These are phyloP conservation scores for Thera obeliscata DNA, from an alignment of 2,888 invertebrate species.

Conservation along the genomic window DNA sequence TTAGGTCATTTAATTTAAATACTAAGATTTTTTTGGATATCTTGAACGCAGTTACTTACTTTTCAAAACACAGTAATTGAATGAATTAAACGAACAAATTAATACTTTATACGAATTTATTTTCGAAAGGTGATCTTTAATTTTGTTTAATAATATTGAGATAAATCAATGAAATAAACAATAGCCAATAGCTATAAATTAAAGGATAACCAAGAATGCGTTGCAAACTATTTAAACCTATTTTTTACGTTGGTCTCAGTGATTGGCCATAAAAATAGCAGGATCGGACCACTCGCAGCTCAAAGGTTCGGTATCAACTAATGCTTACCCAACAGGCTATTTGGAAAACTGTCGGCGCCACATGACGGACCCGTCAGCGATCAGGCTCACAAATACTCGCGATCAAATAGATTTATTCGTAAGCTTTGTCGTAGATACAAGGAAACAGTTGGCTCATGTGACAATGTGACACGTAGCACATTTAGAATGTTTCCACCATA, in stretches of 20 bases:
- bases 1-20: too few species aligned
- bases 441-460: conserved; percentile 1
- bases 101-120: too few species aligned
- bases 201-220: too few species aligned
- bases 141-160: too few species aligned
- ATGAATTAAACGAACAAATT: too few species aligned
- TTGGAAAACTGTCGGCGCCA: conserved; percentile 43
- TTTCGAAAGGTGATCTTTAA: too few species aligned
- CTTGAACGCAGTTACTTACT: too few species aligned
- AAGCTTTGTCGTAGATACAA: conserved; percentile 37
- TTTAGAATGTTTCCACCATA: not conserved
- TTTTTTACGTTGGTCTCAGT: not conserved
- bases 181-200: too few species aligned
- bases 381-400: conserved; percentile 43
- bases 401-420: conserved; percentile 60
- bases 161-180: too few species aligned
- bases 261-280: not conserved
- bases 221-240: too few species aligned
- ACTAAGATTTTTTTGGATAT: too few species aligned
- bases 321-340: conserved; percentile 19
- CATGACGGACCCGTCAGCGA: conserved; percentile 43
- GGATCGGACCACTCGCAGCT: not conserved
- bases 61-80: too few species aligned
- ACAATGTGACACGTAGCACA: not conserved
- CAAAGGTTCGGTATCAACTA: not conserved